Base-by-base conservation (phyloP, 2,888 invertebrate genomes). In the Lordiphosa andalusiaca region DNA sequence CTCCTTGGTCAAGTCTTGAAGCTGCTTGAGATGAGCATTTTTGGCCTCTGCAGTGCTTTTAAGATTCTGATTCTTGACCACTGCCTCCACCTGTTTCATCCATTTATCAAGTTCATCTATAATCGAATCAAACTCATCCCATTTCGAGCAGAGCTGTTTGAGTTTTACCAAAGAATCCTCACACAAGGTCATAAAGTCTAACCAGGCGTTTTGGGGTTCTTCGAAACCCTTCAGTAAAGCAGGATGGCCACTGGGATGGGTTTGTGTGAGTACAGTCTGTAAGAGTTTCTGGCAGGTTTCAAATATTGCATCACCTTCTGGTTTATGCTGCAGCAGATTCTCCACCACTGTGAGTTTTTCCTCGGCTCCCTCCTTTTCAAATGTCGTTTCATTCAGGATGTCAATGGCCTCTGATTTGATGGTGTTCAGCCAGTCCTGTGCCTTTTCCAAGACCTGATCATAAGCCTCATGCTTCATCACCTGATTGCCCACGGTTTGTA, bases 41-140 rank as follows among this genome's bases (percentile, higher is more conserved):
- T 98, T 98, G 2, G 95, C 93, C 71, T 95, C 95, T 33, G 95
- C 92, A 3, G 94, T 95, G 83, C 94, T 96, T 88, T 95, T 96
- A 2, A 97, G 91, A 70, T 95, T 95, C 89, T 96, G 96, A 87
- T 97, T 96, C 88, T 97, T 95, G 0, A 97, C 92, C 86, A 94
- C 93, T 47, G 92, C 92, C 89, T 98, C 98, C 85, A 95, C 95
- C 49, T 93, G 92, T 86, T 95, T 96, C 48, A 96, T 91, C 98
- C 98, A 98, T 46, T 92, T 91, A 81, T 94, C 95, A 2, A 98
- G 90, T 56, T 92, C 92, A 68, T 96, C 95, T 33, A 96, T 92
- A 16, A 93, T 91, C 46, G 92, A 92, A 80, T 95, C 95, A 73
- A 96, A 95, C 84, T 95, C 93, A 40, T 93, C 93, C 93, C 96